These are phyloP conservation scores for Crotalus horridus DNA, from an alignment of 2,113 vertebrate species.

Conservation along the genomic window DNA sequence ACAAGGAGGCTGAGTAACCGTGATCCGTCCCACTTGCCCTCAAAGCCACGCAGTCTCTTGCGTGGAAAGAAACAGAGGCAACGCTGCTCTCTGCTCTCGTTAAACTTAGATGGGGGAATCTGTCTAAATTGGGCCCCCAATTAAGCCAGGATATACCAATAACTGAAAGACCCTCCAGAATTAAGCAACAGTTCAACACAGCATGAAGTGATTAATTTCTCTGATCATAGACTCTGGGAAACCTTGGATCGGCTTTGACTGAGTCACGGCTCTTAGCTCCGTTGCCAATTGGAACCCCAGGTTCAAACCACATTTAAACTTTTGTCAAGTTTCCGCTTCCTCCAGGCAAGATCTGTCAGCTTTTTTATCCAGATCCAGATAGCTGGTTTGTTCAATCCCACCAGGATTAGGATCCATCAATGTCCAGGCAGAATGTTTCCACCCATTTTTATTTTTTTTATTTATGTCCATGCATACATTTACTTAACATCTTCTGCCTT, in stretches of 20 bases:
- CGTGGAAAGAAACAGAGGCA: neutral
- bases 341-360: neutral
- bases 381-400: neutral
- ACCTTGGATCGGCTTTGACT: neutral
- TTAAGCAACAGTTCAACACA: conserved; percentile 39
- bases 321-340: neutral
- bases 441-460: neutral
- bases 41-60: neutral
- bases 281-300: conserved; percentile 22
- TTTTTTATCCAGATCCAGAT: neutral
- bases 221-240: neutral
- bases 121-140: rapidly evolving
- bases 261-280: neutral
- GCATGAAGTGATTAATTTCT: conserved; percentile 34
- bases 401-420: neutral
- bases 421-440: conserved; percentile 24
- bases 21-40: rapidly evolving
- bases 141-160: neutral
- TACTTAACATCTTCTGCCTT: neutral
- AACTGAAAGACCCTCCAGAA: conserved; percentile 4
- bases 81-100: conserved; percentile 6
- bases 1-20: no score
- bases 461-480: neutral
- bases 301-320: neutral
- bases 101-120: neutral